Evolutionary conservation across 2,888 invertebrate species (phyloP), one percentile per base, ranked within the genome.

Genomic region (Leptura quadrifasciata): DNA sequence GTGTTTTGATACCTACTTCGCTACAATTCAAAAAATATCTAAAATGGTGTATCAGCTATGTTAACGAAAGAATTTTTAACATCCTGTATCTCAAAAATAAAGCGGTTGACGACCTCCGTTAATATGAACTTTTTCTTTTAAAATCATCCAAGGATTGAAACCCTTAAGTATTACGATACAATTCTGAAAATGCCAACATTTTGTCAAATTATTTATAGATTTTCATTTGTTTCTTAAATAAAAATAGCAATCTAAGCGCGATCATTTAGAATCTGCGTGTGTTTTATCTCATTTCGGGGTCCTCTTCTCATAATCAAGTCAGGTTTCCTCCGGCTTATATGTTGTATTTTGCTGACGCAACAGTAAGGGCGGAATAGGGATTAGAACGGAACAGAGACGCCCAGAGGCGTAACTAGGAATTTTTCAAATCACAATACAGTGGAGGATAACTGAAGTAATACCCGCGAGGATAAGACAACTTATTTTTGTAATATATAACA

Each of bases 301-400:
- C 35, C 73, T 73, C 64, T 64, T 65, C 65, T 73, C 65, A 73
- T 73, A 73, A 73, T 61, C 75, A 75, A 74, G 70, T 74, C 73
- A 73, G 73, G 73, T 73, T 65, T 73, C 58, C 21, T 69, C 58
- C 39, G 39, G 58, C 69, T 69, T 69, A 69, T 69, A 69, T 69
- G 58, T 60, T 69, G 57, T 69, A 69, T 69, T 69, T 69, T 58
- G 69, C 69, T 69, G 69, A 69, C 58, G 69, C 69, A 69, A 24
- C 39, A 58, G 58, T 39, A 47, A 69, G 69, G 69, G 69, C 47
- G 69, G 69, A 58, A 58, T 69, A 60, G 39, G 69, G 69, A 69
- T 58, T 69, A 69, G 58, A 69, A 35, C 31, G 10, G 21, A 60
- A 18, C 12, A 35, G 10, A n/a, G 39, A 55, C 20, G 3, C 20